A percentile compares a stretch with the other conserved stretches of the same genome.
phyloP scores from a whole-genome alignment of 2,113 vertebrate genomes.

The Desmodus rotundus region DNA sequence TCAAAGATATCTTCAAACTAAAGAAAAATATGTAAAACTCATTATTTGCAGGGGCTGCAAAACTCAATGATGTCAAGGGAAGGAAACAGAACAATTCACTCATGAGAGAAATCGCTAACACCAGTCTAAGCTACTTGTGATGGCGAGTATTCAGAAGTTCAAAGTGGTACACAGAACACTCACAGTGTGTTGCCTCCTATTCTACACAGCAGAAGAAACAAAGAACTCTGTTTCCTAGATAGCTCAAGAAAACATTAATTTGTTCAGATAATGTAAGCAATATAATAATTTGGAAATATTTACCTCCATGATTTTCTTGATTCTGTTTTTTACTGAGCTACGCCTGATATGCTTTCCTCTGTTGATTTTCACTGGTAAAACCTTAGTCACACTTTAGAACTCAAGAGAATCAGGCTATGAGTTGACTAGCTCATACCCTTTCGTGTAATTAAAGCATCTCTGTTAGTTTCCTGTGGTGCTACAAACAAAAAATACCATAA shows the following conservation, averaged over 20 bases:
- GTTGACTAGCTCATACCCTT: neutral
- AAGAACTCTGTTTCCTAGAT: neutral
- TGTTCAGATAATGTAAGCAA: constrained; percentile 7
- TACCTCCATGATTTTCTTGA: neutral
- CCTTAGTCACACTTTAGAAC: neutral
- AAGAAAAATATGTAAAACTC: neutral
- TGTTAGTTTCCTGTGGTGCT: neutral
- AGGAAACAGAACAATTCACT: neutral
- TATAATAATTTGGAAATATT: neutral
- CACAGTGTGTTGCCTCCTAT: neutral
- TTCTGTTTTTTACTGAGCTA: neutral
- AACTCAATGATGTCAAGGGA: neutral
- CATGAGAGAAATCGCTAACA: neutral
- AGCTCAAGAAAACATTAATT: neutral
- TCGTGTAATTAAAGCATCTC: neutral
- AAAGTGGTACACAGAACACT: neutral
- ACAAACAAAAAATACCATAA: neutral
- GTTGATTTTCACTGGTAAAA: neutral
- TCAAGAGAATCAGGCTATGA: neutral
- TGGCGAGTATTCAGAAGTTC: neutral
- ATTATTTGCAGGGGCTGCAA: neutral
- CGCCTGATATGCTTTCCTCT: neutral
- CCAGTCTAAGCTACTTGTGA: neutral
- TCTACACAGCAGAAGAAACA: neutral
- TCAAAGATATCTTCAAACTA: neutral